A percentile compares a stretch with the other conserved stretches of the same genome.
Evolutionary conservation across 2,888 invertebrate species (phyloP).

Genomic region (Daptonema setosum): DNA sequence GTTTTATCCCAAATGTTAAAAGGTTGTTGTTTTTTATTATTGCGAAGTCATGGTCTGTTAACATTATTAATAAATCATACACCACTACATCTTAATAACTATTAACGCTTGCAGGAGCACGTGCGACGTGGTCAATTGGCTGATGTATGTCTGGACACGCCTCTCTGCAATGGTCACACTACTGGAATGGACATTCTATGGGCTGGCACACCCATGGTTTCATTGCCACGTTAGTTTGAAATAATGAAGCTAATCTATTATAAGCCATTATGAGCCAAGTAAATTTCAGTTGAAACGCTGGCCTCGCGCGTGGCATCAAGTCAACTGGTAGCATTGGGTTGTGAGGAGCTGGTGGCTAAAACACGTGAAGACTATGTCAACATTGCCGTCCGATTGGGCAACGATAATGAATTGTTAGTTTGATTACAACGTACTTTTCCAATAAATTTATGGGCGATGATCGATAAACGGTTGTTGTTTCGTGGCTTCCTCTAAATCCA

Average conservation of each 20-base stretch:
- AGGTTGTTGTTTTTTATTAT: too few species aligned
- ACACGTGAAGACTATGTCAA: constrained; percentile 69
- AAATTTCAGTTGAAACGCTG: constrained; percentile 40
- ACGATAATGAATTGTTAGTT: constrained; percentile 67
- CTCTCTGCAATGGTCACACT: constrained; percentile 93
- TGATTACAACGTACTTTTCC: not conserved
- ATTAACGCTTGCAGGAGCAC: constrained; percentile 69
- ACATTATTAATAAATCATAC: too few species aligned
- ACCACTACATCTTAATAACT: too few species aligned
- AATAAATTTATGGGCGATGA: too few species aligned
- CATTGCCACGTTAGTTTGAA: constrained; percentile 51
- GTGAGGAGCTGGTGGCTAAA: constrained; percentile 74
- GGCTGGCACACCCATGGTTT: constrained; percentile 95
- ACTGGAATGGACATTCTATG: constrained; percentile 98
- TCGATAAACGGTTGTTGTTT: too few species aligned
- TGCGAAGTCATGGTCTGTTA: too few species aligned
- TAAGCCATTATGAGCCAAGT: too few species aligned
- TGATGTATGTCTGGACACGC: constrained; percentile 90
- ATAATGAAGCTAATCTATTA: too few species aligned
- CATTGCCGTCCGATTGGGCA: constrained; percentile 74
- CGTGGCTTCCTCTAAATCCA: too few species aligned
- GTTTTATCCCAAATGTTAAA: too few species aligned
- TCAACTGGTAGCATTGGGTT: constrained; percentile 69
- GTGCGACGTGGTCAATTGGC: constrained; percentile 88
- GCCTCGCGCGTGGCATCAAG: constrained; percentile 80